Evolutionary conservation across 1,140 invertebrate species (phyloP), one percentile per base, ranked within the genome.

Genomic region (Hestina assimilis): DNA sequence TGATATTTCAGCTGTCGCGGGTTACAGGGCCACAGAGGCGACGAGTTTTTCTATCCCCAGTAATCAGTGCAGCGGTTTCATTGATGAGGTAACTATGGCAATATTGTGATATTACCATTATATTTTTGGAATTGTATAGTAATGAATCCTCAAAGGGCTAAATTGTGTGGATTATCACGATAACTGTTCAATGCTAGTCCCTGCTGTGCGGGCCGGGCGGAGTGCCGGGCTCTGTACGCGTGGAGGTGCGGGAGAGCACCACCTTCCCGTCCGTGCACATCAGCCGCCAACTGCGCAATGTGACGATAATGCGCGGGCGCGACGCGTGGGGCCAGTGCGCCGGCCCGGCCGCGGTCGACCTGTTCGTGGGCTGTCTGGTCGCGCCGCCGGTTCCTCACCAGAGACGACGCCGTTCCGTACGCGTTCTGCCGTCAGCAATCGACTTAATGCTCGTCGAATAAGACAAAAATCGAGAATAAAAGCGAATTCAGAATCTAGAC

Each of bases 281-380:
- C 28, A 7, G 35, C 19, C 29, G 19, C 9, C 17, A 20, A n/a
- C 29, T 48, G 11, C 45, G 29, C 45, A 48, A 33, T 29, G 45
- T 21, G 3, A 33, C 26, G 15, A 20, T 47, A 0, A 3, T 23
- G 14, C 42, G 42, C 4, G 12, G 21, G 1, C 11, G 5, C 11
- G 41, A 43, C 21, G 1, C 15, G 15, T 28, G 43, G 12, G 43
- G 24, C 7, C 3, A 5, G 12, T 46, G 43, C 21, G 8, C 43
- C 1, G 43, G 41, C 4, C 14, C 12, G 1, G 43, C 43, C 14
- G 24, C 4, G 3, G 26, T 46, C 2, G 15, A n/a, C 8, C 6
- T 46, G 3, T 0, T 6, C 43, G 43, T 46, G 15, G 43, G 43
- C 24, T 46, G 43, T 9, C 26, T 46, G 7, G 43, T 46, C n/a